phyloP scores from a whole-genome alignment of 2,888 invertebrate genomes.

The Eilema sororculum region DNA sequence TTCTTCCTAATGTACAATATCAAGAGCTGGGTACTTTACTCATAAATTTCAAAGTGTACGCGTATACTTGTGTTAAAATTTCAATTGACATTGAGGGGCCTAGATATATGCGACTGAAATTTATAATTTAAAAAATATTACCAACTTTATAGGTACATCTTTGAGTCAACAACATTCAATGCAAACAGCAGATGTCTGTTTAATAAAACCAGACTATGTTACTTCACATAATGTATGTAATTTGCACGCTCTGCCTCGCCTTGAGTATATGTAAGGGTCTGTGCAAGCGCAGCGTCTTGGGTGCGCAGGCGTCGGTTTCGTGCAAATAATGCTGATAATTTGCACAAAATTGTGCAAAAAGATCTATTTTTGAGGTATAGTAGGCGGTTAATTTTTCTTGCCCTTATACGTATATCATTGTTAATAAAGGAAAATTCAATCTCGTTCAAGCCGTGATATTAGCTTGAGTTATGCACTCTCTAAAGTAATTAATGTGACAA shows the following conservation, averaged over 20 bases:
- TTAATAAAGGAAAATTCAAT: slow-evolving; percentile 31
- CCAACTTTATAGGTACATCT: no score
- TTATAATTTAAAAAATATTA: not conserved
- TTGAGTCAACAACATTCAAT: not conserved
- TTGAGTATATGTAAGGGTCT: not conserved
- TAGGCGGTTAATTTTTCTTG: not conserved
- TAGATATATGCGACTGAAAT: slow-evolving; percentile 3
- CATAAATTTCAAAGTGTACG: not conserved
- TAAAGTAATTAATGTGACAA: slow-evolving; percentile 50
- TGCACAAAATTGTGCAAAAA: no score
- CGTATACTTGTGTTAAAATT: not conserved
- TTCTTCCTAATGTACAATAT: not conserved
- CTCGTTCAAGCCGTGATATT: slow-evolving; percentile 43
- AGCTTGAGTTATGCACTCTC: slow-evolving; percentile 65
- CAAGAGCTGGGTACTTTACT: not conserved
- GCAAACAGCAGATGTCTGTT: not conserved
- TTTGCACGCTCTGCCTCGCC: not conserved
- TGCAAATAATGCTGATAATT: no score
- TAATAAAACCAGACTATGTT: not conserved
- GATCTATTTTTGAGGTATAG: no score
- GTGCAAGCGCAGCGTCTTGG: no score
- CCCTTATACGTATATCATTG: slow-evolving; percentile 34
- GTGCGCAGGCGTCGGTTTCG: no score
- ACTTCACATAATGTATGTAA: not conserved
- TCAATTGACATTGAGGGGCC: not conserved